Evolutionary conservation across 2,113 vertebrate species (phyloP), one percentile per base, ranked within the genome.

Genomic region (Maccullochella peelii): DNA sequence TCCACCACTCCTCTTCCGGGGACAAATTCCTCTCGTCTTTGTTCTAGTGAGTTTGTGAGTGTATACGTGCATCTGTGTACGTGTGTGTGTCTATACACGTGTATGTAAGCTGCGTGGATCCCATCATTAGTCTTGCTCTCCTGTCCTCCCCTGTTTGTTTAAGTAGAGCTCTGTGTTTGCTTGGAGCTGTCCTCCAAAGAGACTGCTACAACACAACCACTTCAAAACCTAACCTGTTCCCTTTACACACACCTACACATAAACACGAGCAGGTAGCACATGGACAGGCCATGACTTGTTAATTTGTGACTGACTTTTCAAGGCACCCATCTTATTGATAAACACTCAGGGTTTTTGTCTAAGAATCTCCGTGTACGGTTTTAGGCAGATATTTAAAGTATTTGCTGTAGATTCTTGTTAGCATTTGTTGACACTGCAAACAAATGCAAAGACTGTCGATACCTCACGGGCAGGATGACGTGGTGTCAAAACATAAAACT

Each of bases 141-240:
- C 96, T 94, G 96, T 96, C 96, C 96, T 93, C 96, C 96, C 95
- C 94, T 95, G 96, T 97, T 97, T 97, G 95, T 94, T 97, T 94
- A 96, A 90, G 92, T 72, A 80, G 82, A 90, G 83, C 92, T 80
- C 75, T 61, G 69, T 94, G 90, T 95, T 95, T 95, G 92, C 90
- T 89, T 62, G 88, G 82, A 85, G 82, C 87, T 88, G 92, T 92
- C 89, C 93, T 92, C 92, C 77, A 86, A 82, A 91, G 84, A 83
- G 74, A 84, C 79, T 77, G 85, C 88, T 82, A 87, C 84, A 83
- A 80, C 42, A 21, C 83, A 89, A 74, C 86, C 79, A 86, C 89
- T 91, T 94, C 83, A 89, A 89, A 93, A 87, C 82, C 84, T 57
- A 77, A n/a, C 88, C 87, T 78, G 86, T 85, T 88, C 77, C 38